Percentiles rank a stretch among this genome's conserved stretches.
These are phyloP conservation scores for Arion vulgaris DNA, from an alignment of 1,140 invertebrate genomes.

Conservation along the genomic window DNA sequence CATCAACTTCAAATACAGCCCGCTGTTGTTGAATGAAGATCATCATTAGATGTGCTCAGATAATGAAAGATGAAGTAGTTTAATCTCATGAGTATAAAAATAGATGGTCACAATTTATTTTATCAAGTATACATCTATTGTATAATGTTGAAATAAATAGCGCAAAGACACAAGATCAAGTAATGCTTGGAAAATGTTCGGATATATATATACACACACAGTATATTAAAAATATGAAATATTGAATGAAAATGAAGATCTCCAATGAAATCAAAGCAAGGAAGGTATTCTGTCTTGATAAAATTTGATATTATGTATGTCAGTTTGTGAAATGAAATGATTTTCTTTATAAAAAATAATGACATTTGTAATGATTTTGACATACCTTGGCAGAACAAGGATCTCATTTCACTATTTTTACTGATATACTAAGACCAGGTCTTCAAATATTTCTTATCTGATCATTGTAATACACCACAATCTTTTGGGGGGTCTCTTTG, in stretches of 20 bases:
- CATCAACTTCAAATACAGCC: conserved; percentile 12
- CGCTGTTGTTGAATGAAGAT: conserved; percentile 1
- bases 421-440: too few species aligned
- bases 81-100: not conserved
- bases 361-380: too few species aligned
- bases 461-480: too few species aligned
- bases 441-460: too few species aligned
- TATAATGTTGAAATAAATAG: conserved; percentile 11
- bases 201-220: not conserved
- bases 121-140: not conserved
- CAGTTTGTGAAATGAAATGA: too few species aligned
- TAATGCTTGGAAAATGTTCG: not conserved
- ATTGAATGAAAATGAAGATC: not conserved
- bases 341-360: too few species aligned
- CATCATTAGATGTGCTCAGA: not conserved
- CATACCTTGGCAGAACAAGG: too few species aligned
- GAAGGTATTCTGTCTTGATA: too few species aligned
- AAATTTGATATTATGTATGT: too few species aligned
- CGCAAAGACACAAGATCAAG: not conserved
- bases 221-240: not conserved
- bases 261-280: too few species aligned
- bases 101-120: not conserved
- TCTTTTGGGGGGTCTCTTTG: too few species aligned
- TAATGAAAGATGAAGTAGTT: not conserved
- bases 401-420: too few species aligned